Evolutionary conservation across 2,797 vertebrate species (phyloP), one percentile per base, ranked within the genome.

Genomic region (Siniperca obscura): DNA sequence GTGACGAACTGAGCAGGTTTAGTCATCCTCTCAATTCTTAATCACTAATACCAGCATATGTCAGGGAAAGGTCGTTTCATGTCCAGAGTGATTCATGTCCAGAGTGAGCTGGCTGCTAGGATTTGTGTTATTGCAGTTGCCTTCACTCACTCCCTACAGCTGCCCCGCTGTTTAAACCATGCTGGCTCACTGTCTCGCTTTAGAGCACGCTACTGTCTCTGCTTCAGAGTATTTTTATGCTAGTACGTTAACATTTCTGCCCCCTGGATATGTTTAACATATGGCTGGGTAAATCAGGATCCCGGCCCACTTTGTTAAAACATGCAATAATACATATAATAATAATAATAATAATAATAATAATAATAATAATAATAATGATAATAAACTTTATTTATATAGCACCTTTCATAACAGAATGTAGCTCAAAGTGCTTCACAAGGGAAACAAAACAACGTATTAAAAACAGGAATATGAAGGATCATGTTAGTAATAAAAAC

Each of bases 71-170:
- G 91, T 93, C 74, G 76, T 72, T 83, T 72, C 87, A 70, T 82
- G 86, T 91, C 89, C 87, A 74, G 36, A 46, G 84, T 94, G 93
- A 94, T 92, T 94, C 93, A 94, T 91, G 89, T 89, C 80, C 82
- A 70, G 82, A 56, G 81, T 89, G 92, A 92, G 90, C 90, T 90
- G 88, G 86, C 87, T 74, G 81, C 83, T 56, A 50, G 82, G 85
- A 87, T 91, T 90, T 81, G 83, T 91, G 88, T 88, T 90, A 72
- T 87, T 91, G 89, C 90, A 89, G 89, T 93, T 92, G 89, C 89
- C 77, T 86, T 86, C 71, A 10, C 84, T 89, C 68, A 25, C 81
- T 87, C 85, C 82, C 84, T 76, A 42, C 90, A 91, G 93, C 92
- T 92, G 91, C 86, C 87, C 74, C 60, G 61, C 81, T 87, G 86